These are phyloP conservation scores for Heliangelus exortis DNA, from an alignment of 2,797 vertebrate species.

Conservation along the genomic window DNA sequence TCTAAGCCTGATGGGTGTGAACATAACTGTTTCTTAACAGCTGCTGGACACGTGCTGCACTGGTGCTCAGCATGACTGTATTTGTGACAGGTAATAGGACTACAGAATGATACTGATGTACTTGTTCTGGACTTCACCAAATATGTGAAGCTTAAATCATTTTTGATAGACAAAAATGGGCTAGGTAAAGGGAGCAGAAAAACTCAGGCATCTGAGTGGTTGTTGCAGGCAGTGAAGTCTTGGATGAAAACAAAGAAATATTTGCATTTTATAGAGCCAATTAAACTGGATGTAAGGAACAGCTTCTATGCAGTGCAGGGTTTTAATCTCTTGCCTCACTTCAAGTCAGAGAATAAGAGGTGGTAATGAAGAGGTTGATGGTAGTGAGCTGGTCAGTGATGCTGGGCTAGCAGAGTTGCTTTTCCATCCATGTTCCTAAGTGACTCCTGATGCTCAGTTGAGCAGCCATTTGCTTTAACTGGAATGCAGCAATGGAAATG, in stretches of 20 bases:
- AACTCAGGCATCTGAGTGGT: not conserved
- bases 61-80: not conserved
- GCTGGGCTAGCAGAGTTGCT: not conserved
- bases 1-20: not conserved
- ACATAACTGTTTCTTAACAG: not conserved
- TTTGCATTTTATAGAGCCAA: not conserved
- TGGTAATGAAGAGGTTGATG: not conserved
- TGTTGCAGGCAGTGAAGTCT: not conserved
- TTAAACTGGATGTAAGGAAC: not conserved
- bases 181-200: not conserved
- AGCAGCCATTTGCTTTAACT: not conserved
- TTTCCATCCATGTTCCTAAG: accelerated
- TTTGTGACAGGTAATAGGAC: not conserved
- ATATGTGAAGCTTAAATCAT: not conserved
- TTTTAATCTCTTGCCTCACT: not conserved
- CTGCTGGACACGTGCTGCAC: not conserved
- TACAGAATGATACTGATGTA: not conserved
- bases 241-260: not conserved
- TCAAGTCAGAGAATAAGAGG: not conserved
- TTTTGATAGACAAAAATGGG: not conserved
- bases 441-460: not conserved
- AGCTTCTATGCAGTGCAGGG: not conserved
- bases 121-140: not conserved
- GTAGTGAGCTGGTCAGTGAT: not conserved
- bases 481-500: not conserved